Percentiles rank a stretch among this genome's conserved stretches.
phyloP scores from a whole-genome alignment of 2,113 vertebrate genomes.

The Chaetops frenatus region DNA sequence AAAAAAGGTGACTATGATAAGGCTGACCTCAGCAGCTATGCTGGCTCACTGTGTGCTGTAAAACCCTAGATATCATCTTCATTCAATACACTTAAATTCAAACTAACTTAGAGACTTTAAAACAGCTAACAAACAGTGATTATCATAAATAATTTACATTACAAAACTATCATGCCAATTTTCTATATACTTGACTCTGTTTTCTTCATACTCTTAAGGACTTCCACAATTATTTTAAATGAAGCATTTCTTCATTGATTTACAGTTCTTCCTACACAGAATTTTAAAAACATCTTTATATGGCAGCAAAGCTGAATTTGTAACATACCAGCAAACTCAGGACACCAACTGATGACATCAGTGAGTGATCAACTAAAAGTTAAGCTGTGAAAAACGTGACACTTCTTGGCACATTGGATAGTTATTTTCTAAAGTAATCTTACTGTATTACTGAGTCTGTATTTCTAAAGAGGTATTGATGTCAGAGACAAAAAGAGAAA shows the following conservation, averaged over 20 bases:
- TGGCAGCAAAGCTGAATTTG: not conserved
- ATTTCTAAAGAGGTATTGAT: not conserved
- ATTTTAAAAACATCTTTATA: not conserved
- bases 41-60: not conserved
- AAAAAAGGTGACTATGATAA: not conserved
- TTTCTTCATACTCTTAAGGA: not conserved
- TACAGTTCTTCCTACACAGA: not conserved
- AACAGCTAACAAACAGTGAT: not conserved
- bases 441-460: not conserved
- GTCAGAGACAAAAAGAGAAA: not conserved
- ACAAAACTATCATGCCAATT: not conserved
- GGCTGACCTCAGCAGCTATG: not conserved
- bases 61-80: not conserved
- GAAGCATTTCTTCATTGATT: not conserved
- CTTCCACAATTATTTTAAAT: not conserved
- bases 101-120: not conserved
- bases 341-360: not conserved
- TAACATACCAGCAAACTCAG: not conserved
- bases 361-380: not conserved
- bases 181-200: not conserved
- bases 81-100: not conserved
- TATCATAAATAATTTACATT: not conserved
- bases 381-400: not conserved
- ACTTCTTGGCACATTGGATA: not conserved
- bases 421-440: not conserved